Evolutionary conservation across 2,113 vertebrate species (phyloP).

Genomic region (Zonotrichia leucophrys): DNA sequence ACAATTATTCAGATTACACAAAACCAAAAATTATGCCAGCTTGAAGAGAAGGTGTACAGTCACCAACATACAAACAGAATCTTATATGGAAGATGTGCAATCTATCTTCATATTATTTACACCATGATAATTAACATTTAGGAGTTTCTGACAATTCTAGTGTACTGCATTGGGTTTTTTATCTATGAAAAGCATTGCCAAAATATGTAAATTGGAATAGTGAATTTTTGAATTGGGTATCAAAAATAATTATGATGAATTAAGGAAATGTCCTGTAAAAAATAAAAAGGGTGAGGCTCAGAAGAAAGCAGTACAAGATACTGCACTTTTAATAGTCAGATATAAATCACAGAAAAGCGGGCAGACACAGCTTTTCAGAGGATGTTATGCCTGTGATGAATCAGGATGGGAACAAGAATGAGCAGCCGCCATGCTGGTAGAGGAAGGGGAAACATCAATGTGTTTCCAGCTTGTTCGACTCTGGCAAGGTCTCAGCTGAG

Average conservation of each 20-base stretch:
- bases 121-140: background rate
- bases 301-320: background rate
- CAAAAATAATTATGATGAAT: background rate
- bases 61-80: background rate
- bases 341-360: background rate
- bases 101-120: background rate
- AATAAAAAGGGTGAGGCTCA: background rate
- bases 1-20: background rate
- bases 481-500: background rate
- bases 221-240: background rate
- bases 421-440: background rate
- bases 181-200: background rate
- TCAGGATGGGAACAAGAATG: background rate
- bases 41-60: background rate
- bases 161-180: background rate
- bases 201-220: background rate
- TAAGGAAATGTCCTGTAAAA: background rate
- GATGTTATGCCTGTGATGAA: background rate
- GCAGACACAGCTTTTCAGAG: background rate
- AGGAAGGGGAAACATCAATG: background rate
- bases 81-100: background rate
- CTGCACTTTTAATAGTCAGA: background rate
- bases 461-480: background rate
- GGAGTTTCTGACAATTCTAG: background rate
- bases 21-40: background rate